These are phyloP conservation scores for Brachyhypopomus occidentalis DNA, from an alignment of 2,113 vertebrate genomes.

Conservation along the genomic window DNA sequence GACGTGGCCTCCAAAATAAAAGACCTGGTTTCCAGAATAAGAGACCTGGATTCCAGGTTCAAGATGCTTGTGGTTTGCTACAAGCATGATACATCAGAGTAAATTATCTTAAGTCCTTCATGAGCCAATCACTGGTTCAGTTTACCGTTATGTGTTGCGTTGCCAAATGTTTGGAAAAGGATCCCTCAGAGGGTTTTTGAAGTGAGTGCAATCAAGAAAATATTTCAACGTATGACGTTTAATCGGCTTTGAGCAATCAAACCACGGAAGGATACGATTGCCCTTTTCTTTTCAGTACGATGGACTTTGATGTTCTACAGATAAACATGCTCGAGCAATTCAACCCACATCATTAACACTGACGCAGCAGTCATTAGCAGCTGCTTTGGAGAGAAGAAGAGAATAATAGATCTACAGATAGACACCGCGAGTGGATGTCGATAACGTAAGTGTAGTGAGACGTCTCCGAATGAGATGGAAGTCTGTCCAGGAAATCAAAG, in stretches of 20 bases:
- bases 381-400: constrained; percentile 37
- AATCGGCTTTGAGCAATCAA: constrained; percentile 62
- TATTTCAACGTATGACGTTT: constrained; percentile 60
- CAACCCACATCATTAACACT: constrained; percentile 59
- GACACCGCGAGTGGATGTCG: not conserved
- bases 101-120: constrained; percentile 47
- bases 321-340: constrained; percentile 70
- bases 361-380: constrained; percentile 56
- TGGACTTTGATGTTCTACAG: constrained; percentile 67
- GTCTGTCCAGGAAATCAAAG: constrained; percentile 41
- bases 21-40: not conserved
- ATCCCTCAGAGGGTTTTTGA: constrained; percentile 55
- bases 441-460: not conserved
- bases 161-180: constrained; percentile 58
- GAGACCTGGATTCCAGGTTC: constrained; percentile 32
- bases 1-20: not conserved
- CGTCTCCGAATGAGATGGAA: constrained; percentile 12
- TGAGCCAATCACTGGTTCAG: constrained; percentile 56
- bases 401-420: constrained; percentile 34
- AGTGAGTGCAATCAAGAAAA: constrained; percentile 54
- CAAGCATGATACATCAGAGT: constrained; percentile 44
- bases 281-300: constrained; percentile 48
- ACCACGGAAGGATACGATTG: constrained; percentile 45
- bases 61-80: constrained; percentile 45
- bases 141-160: constrained; percentile 61